Evolutionary conservation across 2,113 vertebrate species (phyloP).

Genomic region (Thoracochromis brauschi): DNA sequence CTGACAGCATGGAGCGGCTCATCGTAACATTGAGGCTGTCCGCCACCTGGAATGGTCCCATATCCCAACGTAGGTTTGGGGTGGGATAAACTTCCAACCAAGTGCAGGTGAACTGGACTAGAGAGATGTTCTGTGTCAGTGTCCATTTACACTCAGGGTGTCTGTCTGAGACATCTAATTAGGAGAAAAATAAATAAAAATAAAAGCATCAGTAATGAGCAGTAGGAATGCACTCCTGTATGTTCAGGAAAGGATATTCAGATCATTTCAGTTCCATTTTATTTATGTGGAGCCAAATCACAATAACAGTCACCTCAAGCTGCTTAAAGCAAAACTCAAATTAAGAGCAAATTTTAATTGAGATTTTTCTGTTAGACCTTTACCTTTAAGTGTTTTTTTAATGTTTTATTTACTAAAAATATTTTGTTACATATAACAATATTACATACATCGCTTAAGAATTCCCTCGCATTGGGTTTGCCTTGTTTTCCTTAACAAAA

Average conservation of each 20-base stretch:
- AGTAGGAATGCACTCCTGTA: not conserved
- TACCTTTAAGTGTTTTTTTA: not conserved
- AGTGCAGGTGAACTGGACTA: conserved; percentile 74
- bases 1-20: conserved; percentile 68
- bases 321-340: not conserved
- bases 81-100: conserved; percentile 81
- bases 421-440: fast-evolving
- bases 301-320: not conserved
- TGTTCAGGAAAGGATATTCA: not conserved
- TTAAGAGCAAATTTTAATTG: not conserved
- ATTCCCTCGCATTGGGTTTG: not conserved
- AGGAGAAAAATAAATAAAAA: not conserved
- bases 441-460: not conserved
- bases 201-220: not conserved
- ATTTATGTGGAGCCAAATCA: not conserved
- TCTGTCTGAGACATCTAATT: conserved; percentile 67
- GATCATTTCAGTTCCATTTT: not conserved
- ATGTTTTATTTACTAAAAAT: not conserved
- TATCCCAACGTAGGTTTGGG: conserved; percentile 73
- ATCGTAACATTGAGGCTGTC: conserved; percentile 63
- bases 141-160: conserved; percentile 72
- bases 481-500: not conserved
- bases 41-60: not conserved
- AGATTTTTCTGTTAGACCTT: not conserved
- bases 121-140: not conserved